Conservation (phyloP, 2,797 vertebrate species). For the Oreochromis mossambicus region DNA sequence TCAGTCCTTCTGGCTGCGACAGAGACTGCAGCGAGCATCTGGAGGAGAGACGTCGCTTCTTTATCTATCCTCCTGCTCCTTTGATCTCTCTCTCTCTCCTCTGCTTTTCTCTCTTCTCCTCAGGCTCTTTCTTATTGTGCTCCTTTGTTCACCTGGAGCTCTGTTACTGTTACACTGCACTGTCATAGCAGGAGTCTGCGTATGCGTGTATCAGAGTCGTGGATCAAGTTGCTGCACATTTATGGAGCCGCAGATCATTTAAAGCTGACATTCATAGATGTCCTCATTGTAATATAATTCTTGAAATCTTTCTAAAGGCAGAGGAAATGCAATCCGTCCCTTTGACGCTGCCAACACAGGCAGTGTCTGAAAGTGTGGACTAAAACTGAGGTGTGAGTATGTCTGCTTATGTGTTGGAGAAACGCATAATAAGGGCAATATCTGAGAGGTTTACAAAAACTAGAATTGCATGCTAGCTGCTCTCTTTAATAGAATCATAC, state of each 20-base stretch:
- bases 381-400: neutral
- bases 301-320: neutral
- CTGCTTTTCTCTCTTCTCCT: slow-evolving; percentile 16
- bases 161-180: slow-evolving; percentile 3
- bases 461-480: neutral
- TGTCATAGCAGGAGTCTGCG: slow-evolving; percentile 2
- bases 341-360: neutral
- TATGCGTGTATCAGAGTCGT: neutral
- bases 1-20: slow-evolving; percentile 23
- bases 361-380: neutral
- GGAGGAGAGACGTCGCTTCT: slow-evolving; percentile 31
- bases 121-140: slow-evolving; percentile 37
- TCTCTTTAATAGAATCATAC: neutral
- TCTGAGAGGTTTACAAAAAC: neutral
- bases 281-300: slow-evolving; percentile 16
- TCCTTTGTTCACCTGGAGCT: slow-evolving; percentile 49
- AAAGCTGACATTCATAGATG: slow-evolving; percentile 2
- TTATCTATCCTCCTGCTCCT: slow-evolving; percentile 41
- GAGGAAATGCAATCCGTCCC: slow-evolving; percentile 1
- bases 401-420: neutral
- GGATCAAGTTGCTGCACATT: slow-evolving; percentile 34
- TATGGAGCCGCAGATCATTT: slow-evolving; percentile 20
- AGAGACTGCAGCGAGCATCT: slow-evolving; percentile 41
- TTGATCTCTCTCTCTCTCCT: slow-evolving; percentile 45
- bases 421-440: neutral